These are phyloP conservation scores for Paguma larvata DNA, from an alignment of 2,797 vertebrate genomes.

Conservation along the genomic window DNA sequence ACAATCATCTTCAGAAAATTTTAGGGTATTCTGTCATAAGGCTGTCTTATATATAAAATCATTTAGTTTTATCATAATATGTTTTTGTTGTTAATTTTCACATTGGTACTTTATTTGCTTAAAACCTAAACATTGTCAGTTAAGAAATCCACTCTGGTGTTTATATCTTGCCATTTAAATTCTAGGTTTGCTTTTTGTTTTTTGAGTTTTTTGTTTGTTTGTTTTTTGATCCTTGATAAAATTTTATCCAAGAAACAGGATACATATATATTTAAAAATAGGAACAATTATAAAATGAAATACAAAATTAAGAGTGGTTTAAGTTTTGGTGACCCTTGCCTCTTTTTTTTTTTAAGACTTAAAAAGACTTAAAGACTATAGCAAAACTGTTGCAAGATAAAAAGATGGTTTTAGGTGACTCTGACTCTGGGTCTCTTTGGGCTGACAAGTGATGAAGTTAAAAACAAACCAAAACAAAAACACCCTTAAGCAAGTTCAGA, in stretches of 20 bases:
- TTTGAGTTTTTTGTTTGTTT: background rate
- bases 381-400: constrained; percentile 35
- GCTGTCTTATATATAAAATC: background rate
- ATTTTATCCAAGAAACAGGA: constrained; percentile 78
- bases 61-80: background rate
- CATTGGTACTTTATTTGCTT: constrained; percentile 62
- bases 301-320: constrained; percentile 74
- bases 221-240: constrained; percentile 77
- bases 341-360: background rate
- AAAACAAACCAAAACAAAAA: constrained; percentile 50
- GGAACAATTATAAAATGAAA: constrained; percentile 71
- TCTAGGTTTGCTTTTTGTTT: constrained; percentile 3
- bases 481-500: background rate
- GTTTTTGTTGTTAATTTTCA: constrained; percentile 72
- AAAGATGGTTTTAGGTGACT: constrained; percentile 9
- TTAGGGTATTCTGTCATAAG: background rate
- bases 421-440: constrained; percentile 58
- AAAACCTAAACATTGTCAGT: constrained; percentile 74
- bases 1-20: background rate
- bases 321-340: constrained; percentile 57
- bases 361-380: too few relatives aligned
- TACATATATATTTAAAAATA: constrained; percentile 71
- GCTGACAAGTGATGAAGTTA: constrained; percentile 67
- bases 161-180: constrained; percentile 62
- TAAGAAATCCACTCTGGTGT: constrained; percentile 47